A percentile compares a stretch with the other conserved stretches of the same genome.
Conservation (phyloP, 2,888 invertebrate species). For the Agonopterix heracliana region DNA sequence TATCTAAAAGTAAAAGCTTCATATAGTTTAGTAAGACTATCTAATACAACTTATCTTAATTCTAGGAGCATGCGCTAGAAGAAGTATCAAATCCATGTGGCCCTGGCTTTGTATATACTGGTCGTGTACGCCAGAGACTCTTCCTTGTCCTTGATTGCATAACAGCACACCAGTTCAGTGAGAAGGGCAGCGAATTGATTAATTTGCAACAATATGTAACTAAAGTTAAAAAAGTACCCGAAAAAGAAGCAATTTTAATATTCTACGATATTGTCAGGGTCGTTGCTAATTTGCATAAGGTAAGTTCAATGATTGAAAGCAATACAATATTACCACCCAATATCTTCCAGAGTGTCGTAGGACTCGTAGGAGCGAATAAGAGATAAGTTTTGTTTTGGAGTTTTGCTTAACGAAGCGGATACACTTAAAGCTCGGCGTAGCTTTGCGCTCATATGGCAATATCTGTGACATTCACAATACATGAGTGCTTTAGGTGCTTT, state of each 20-base stretch:
- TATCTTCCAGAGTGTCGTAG: neutral
- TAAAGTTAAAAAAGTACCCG: conserved; percentile 83
- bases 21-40: neutral
- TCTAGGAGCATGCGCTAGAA: conserved; percentile 82
- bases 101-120: conserved; percentile 73
- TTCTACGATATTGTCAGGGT: conserved; percentile 85
- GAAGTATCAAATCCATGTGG: conserved; percentile 71
- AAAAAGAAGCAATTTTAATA: conserved; percentile 83
- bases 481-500: no score
- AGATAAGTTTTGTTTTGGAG: no score
- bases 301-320: conserved; percentile 29
- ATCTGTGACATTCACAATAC: no score
- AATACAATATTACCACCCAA: neutral
- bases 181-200: conserved; percentile 74
- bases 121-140: conserved; percentile 75
- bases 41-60: conserved; percentile 11
- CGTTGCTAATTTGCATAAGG: conserved; percentile 84
- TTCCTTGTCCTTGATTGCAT: conserved; percentile 85
- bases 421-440: no score
- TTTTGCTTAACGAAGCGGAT: no score
- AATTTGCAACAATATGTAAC: conserved; percentile 87
- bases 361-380: no score
- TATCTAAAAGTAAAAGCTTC: no score
- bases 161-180: conserved; percentile 79
- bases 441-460: no score